phyloP scores from a whole-genome alignment of 2,888 invertebrate species.

The Cartodere bifasciata region DNA sequence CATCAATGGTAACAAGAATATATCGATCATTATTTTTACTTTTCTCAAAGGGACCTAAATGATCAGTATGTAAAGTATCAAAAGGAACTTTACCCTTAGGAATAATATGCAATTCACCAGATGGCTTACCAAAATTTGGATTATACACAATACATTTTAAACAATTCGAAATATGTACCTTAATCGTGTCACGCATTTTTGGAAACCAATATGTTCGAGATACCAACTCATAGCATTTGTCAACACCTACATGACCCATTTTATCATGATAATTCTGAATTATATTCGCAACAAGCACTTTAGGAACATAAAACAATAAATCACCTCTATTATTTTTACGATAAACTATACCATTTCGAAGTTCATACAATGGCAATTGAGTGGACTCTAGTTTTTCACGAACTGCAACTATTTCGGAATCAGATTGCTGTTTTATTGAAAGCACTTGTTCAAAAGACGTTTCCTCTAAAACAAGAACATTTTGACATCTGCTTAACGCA shows the following conservation, averaged over 20 bases:
- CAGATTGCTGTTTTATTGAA: constrained; percentile 14
- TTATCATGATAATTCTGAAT: constrained; percentile 15
- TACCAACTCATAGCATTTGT: constrained; percentile 20
- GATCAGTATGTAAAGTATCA: constrained; percentile 20
- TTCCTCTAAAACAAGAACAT: constrained; percentile 16
- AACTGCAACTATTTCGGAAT: constrained; percentile 16
- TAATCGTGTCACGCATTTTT: constrained; percentile 17
- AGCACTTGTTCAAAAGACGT: constrained; percentile 18
- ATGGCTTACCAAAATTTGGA: constrained; percentile 16
- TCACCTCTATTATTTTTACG: constrained; percentile 11
- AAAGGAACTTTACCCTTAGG: constrained; percentile 20
- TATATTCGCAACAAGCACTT: constrained; percentile 13
- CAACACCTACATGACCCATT: constrained; percentile 21
- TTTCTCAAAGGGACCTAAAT: constrained; percentile 19
- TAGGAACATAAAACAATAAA: constrained; percentile 16
- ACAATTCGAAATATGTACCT: constrained; percentile 19
- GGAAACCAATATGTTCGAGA: constrained; percentile 23
- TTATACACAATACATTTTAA: constrained; percentile 20
- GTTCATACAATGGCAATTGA: constrained; percentile 13
- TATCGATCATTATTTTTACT: constrained; percentile 12
- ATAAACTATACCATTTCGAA: constrained; percentile 17
- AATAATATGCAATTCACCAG: constrained; percentile 20
- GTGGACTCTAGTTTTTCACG: constrained; percentile 13
- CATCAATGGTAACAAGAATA: constrained; percentile 20
- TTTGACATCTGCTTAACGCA: constrained; percentile 19